Evolutionary conservation across 2,113 vertebrate species (phyloP).

Genomic region (Oncorhynchus masou): DNA sequence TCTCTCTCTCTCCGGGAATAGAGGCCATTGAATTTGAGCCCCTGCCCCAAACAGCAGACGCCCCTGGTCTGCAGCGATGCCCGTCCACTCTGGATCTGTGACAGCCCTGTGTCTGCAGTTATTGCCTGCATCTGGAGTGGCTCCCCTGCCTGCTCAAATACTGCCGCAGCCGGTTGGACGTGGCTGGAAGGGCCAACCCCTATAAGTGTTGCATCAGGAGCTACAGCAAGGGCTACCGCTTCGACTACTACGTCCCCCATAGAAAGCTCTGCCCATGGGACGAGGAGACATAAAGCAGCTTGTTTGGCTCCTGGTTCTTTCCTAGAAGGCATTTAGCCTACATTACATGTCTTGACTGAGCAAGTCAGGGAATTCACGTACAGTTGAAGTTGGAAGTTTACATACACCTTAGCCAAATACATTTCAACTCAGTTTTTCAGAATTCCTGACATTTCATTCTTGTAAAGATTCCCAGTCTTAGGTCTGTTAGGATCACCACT

Average conservation of each 20-base stretch:
- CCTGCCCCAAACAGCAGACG: conserved; percentile 53
- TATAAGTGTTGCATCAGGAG: conserved; percentile 85
- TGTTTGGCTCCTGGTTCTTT: not conserved
- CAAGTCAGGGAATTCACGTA: not conserved
- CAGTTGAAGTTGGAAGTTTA: too few species aligned
- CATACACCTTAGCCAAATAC: too few species aligned
- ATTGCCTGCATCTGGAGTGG: conserved; percentile 77
- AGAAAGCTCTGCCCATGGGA: conserved; percentile 82
- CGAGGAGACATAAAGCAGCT: conserved; percentile 68
- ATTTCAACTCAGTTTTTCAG: too few species aligned
- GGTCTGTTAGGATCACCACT: too few species aligned
- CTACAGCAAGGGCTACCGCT: conserved; percentile 80
- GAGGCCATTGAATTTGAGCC: conserved; percentile 78
- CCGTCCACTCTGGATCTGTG: conserved; percentile 60
- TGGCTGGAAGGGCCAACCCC: conserved; percentile 63
- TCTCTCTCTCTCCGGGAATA: conserved; percentile 53
- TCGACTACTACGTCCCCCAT: conserved; percentile 75
- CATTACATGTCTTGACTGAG: too few species aligned
- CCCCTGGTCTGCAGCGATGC: conserved; percentile 66
- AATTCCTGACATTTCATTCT: too few species aligned
- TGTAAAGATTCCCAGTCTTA: too few species aligned
- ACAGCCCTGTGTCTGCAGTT: conserved; percentile 76
- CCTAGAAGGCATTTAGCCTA: not conserved
- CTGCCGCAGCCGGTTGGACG: conserved; percentile 69
- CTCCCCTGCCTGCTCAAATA: conserved; percentile 84